Percentiles rank a stretch among this genome's conserved stretches.
These are phyloP conservation scores for Phorcus lineatus DNA, from an alignment of 2,888 invertebrate genomes.

Conservation along the genomic window DNA sequence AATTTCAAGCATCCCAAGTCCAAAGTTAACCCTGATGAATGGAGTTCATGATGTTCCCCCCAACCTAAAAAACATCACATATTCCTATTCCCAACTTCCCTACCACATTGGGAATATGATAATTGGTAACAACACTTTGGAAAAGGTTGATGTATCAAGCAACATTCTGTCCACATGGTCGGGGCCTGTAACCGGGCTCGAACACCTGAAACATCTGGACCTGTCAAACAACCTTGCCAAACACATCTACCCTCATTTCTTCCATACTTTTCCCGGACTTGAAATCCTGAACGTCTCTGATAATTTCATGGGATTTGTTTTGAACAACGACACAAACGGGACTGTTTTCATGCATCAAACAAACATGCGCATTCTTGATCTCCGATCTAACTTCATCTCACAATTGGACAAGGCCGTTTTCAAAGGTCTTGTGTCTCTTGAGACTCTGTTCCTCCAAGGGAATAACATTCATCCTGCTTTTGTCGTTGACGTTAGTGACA, in stretches of 20 bases:
- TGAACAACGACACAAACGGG: neutral
- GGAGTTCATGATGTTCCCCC: neutral
- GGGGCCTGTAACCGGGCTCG: constrained; percentile 13
- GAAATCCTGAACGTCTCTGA: neutral
- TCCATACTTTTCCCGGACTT: neutral
- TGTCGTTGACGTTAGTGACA: neutral
- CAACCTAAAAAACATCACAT: constrained; percentile 14
- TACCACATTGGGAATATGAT: constrained; percentile 8
- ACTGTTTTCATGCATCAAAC: neutral
- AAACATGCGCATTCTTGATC: neutral
- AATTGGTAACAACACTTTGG: neutral
- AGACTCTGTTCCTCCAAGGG: neutral
- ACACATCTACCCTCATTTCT: neutral
- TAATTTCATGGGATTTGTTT: neutral
- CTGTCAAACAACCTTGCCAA: neutral
- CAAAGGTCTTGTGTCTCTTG: neutral
- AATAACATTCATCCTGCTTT: neutral
- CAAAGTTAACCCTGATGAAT: no score
- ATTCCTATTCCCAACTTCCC: neutral
- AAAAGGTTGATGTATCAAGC: neutral
- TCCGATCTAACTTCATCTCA: constrained; percentile 8
- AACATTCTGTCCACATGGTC: constrained; percentile 24
- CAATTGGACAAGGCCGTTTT: neutral
- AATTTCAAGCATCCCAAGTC: neutral
- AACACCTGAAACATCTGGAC: neutral